phyloP scores from a whole-genome alignment of 2,888 invertebrate species.

The Netelia fuscicornis region DNA sequence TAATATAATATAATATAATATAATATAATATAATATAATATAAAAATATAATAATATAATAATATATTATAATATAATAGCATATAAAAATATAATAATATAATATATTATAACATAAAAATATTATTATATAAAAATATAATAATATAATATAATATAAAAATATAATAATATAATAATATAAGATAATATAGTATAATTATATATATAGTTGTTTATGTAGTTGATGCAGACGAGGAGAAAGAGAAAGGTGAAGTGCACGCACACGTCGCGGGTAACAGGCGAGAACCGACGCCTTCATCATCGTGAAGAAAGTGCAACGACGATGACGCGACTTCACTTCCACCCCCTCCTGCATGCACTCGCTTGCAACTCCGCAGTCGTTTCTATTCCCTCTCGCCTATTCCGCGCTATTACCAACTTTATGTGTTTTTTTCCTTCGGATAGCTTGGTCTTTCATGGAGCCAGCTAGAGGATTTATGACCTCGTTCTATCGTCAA shows the following conservation, averaged over 20 bases:
- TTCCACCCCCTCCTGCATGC: constrained; percentile 41
- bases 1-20: too few species aligned
- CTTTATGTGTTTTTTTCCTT: constrained; percentile 20
- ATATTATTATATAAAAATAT: too few species aligned
- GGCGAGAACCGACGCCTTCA: constrained; percentile 41
- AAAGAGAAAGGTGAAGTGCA: constrained; percentile 83
- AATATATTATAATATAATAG: too few species aligned
- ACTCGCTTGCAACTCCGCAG: constrained; percentile 25
- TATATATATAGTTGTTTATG: background rate
- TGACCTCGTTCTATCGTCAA: constrained; percentile 14
- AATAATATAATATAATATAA: too few species aligned
- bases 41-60: too few species aligned
- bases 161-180: too few species aligned
- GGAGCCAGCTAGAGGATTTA: background rate
- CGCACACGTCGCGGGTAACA: constrained; percentile 73
- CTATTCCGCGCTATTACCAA: constrained; percentile 62
- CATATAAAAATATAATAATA: background rate
- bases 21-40: too few species aligned
- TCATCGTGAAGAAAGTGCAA: constrained; percentile 81
- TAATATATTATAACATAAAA: too few species aligned
- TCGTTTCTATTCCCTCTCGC: constrained; percentile 53
- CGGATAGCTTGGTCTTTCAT: constrained; percentile 15
- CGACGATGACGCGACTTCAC: constrained; percentile 74
- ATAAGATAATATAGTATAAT: too few species aligned
- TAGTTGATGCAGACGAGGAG: constrained; percentile 63